Percentiles rank a stretch among this genome's conserved stretches.
These are phyloP conservation scores for Ctenomys sociabilis DNA, from an alignment of 2,113 vertebrate species.

Conservation along the genomic window DNA sequence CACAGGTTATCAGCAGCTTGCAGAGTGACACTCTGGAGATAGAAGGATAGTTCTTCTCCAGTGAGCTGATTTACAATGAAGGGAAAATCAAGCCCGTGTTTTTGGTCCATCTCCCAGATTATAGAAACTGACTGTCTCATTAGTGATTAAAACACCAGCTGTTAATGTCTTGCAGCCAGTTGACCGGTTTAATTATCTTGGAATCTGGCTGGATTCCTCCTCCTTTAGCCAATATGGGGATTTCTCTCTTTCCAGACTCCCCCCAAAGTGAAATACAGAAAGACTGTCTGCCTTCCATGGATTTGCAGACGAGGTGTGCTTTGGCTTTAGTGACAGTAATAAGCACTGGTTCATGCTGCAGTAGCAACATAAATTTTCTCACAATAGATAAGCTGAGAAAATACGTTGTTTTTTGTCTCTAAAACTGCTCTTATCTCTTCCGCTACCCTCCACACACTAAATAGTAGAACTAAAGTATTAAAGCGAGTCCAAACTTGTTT, in stretches of 20 bases:
- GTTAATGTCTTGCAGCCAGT: conserved; percentile 56
- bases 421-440: not conserved
- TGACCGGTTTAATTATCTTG: conserved; percentile 72
- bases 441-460: not conserved
- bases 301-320: not conserved
- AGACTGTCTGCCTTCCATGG: not conserved
- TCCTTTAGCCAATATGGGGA: conserved; percentile 46
- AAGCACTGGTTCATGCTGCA: not conserved
- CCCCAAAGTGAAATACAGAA: conserved; percentile 12
- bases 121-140: conserved; percentile 68
- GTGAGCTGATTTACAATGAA: conserved; percentile 45
- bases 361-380: not conserved
- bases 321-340: not conserved
- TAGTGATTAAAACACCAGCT: conserved; percentile 73
- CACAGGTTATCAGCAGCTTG: conserved; percentile 60
- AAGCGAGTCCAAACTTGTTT: not conserved
- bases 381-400: not conserved
- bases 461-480: not conserved
- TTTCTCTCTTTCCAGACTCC: conserved; percentile 55
- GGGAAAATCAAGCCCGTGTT: conserved; percentile 47
- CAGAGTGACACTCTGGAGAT: not conserved
- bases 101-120: conserved; percentile 69
- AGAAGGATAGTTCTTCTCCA: conserved; percentile 46
- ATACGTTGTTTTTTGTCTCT: not conserved
- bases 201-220: conserved; percentile 60